These are phyloP conservation scores for Pantherophis alleghaniensis DNA, from an alignment of 2,797 vertebrate genomes.

Conservation along the genomic window DNA sequence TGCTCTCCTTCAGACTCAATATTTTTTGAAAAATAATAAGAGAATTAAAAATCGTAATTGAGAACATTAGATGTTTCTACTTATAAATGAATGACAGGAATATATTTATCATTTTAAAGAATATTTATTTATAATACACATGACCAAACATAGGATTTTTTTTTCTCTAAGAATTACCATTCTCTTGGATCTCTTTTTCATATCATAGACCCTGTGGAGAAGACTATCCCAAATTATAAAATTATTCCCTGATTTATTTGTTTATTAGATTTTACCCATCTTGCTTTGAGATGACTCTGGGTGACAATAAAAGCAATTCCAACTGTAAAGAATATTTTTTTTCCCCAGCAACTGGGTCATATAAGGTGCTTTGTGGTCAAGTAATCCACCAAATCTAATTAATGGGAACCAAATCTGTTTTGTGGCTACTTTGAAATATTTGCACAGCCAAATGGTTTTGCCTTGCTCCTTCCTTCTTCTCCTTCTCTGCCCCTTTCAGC, in stretches of 20 bases:
- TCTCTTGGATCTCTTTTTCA: not conserved
- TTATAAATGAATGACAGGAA: not conserved
- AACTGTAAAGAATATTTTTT: not conserved
- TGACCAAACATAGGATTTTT: not conserved
- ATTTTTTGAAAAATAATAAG: not conserved
- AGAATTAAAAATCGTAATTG: not conserved
- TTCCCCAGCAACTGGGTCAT: not conserved
- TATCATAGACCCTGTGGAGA: not conserved
- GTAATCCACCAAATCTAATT: not conserved
- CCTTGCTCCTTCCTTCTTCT: conserved; percentile 1
- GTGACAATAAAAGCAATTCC: not conserved
- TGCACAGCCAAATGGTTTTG: not conserved
- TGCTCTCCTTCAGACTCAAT: not conserved
- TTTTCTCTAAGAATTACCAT: not conserved
- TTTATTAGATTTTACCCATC: not conserved
- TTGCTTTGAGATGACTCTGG: not conserved
- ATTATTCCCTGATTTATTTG: not conserved
- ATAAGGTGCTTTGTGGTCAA: not conserved
- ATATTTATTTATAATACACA: not conserved
- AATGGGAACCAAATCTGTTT: not conserved
- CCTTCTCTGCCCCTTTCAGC: not conserved
- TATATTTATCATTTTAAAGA: not conserved
- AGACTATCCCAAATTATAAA: not conserved
- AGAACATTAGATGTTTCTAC: not conserved
- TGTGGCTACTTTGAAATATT: conserved; percentile 18